Evolutionary conservation across 2,113 vertebrate species (phyloP), one percentile per base, ranked within the genome.

Genomic region (Saccopteryx bilineata): DNA sequence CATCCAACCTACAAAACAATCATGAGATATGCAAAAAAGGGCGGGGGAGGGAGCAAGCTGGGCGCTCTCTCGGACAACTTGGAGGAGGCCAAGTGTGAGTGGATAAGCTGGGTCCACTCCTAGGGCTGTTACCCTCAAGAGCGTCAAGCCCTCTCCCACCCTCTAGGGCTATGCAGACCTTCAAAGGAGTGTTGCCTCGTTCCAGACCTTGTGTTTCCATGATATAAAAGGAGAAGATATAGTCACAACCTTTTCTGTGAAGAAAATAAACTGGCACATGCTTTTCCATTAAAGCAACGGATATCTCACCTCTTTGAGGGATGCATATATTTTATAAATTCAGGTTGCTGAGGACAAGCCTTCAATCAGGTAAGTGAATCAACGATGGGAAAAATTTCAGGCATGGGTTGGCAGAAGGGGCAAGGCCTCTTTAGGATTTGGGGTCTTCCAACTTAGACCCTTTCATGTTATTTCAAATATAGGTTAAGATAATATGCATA

Each of bases 351-450:
- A 96, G 52, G 39, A 89, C 5, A 75, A 87, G 31, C 12, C 23
- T 94, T 93, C 61, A 60, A 26, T 54, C 9, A 94, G 85, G 23
- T 19, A 50, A 88, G 63, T 75, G 46, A 87, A 68, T 71, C 54
- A 84, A 78, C 54, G 50, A 24, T 5, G 10, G n/a, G 58, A 1
- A 80, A 79, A 69, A 87, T 75, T 81, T 96, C n/a, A 94, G 61
- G 85, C 26, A 39, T 69, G 13, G 7, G 46, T 33, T 89, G 6
- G 50, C 56, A 83, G 33, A 39, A 24, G 14, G 5, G 14, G 13
- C 23, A 71, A 68, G 8, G 2, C 19, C 24, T 54, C 31, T 72
- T 91, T 90, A 52, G 9, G 88, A 50, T 46, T 61, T 71, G 75
- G 7, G 8, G 23, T 68, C 33, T 95, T 86, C 46, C 39, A 39